Evolutionary conservation across 1,140 invertebrate genomes (phyloP).

Genomic region (Eupeodes corollae): DNA sequence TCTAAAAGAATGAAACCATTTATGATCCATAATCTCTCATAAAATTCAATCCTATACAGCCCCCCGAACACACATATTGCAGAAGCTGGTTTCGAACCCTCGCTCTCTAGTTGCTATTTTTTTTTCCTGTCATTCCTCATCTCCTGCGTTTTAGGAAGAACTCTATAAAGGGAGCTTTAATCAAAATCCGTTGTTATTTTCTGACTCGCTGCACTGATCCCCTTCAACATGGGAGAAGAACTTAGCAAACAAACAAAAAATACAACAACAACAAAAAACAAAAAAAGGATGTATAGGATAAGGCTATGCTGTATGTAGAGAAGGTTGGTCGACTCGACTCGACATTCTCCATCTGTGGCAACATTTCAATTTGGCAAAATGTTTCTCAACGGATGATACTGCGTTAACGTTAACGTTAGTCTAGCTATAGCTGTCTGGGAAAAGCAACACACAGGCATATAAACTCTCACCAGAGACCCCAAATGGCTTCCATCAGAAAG

Average conservation of each 20-base stretch:
- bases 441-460: not conserved
- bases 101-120: too few relatives aligned
- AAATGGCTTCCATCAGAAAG: too few relatives aligned
- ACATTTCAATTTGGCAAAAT: too few relatives aligned
- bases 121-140: too few relatives aligned
- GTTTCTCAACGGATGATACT: not conserved
- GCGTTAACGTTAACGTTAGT: too few relatives aligned
- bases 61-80: slow-evolving; percentile 17
- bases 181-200: slow-evolving; percentile 41
- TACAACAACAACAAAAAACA: too few relatives aligned
- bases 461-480: not conserved
- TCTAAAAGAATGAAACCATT: slow-evolving; percentile 31
- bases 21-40: slow-evolving; percentile 37
- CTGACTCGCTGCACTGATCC: slow-evolving; percentile 39
- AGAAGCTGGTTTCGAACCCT: too few relatives aligned
- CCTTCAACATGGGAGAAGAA: slow-evolving; percentile 8
- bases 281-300: not conserved
- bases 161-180: slow-evolving; percentile 37
- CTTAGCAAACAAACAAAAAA: not conserved
- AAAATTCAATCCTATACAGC: slow-evolving; percentile 11
- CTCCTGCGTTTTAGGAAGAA: slow-evolving; percentile 6
- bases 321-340: not conserved
- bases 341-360: not conserved
- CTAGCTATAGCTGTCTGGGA: not conserved
- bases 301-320: not conserved